phyloP scores from a whole-genome alignment of 1,140 invertebrate species.

The Pygmarrhopalites habei region DNA sequence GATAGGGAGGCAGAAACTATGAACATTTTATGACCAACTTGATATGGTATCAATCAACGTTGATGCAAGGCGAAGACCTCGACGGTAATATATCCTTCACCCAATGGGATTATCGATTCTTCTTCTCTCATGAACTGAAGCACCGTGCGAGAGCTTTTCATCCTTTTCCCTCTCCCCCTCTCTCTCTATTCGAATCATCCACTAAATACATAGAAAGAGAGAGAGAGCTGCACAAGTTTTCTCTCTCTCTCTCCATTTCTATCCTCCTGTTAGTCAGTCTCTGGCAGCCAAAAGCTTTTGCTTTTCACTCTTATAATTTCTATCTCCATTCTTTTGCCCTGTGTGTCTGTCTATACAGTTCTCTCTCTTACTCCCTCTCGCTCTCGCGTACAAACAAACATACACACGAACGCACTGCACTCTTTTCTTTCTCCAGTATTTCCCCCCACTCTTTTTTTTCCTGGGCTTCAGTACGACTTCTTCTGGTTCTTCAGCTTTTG shows the following conservation, averaged over 20 bases:
- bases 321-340: background rate
- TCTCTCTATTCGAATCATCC: background rate
- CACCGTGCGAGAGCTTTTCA: background rate
- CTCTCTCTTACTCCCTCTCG: no score
- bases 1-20: background rate
- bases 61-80: slow-evolving; percentile 10
- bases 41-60: slow-evolving; percentile 12
- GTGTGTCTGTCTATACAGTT: background rate
- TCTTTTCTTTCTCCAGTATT: background rate
- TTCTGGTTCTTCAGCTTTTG: no score
- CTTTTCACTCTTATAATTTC: no score
- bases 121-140: slow-evolving; percentile 7
- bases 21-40: slow-evolving; percentile 7
- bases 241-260: no score
- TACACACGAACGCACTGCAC: background rate
- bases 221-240: no score
- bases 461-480: no score
- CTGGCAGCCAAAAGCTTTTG: no score
- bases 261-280: no score
- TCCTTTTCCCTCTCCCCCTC: background rate
- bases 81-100: slow-evolving; percentile 4
- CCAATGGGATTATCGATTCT: slow-evolving; percentile 13
- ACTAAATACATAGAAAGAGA: no score
- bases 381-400: no score
- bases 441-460: background rate